Evolutionary conservation across 2,888 invertebrate genomes (phyloP).

Genomic region (Magallana nippona): DNA sequence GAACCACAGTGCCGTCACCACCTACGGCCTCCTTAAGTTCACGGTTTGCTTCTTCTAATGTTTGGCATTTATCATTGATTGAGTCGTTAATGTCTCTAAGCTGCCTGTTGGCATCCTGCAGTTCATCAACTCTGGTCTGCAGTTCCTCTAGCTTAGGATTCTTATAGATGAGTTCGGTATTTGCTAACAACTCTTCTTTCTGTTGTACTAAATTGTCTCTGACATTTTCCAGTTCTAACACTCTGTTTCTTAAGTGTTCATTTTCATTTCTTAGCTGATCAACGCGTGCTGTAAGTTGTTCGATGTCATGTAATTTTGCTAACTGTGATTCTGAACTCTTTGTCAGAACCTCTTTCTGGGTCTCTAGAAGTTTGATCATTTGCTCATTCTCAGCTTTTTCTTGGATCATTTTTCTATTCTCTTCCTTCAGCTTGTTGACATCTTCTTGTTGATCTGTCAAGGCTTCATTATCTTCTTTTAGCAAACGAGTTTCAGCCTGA

Average conservation of each 20-base stretch:
- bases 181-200: constrained; percentile 71
- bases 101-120: constrained; percentile 68
- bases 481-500: constrained; percentile 61
- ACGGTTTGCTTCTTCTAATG: constrained; percentile 61
- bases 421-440: constrained; percentile 68
- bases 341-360: constrained; percentile 76
- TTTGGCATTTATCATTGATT: constrained; percentile 67
- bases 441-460: constrained; percentile 66
- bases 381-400: constrained; percentile 78
- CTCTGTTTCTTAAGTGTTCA: constrained; percentile 67
- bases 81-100: constrained; percentile 69
- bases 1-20: constrained; percentile 60
- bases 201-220: constrained; percentile 68
- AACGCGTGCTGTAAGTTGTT: constrained; percentile 68
- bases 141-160: constrained; percentile 67
- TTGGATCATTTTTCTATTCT: constrained; percentile 74
- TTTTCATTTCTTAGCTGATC: constrained; percentile 71
- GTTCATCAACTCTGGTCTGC: constrained; percentile 68
- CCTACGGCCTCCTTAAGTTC: constrained; percentile 57
- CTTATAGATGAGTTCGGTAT: constrained; percentile 70
- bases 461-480: constrained; percentile 67
- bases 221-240: constrained; percentile 68
- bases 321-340: constrained; percentile 72
- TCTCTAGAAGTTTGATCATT: constrained; percentile 77
- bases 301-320: constrained; percentile 67